Evolutionary conservation across 2,113 vertebrate species (phyloP).

Genomic region (Ariopsis seemanni): DNA sequence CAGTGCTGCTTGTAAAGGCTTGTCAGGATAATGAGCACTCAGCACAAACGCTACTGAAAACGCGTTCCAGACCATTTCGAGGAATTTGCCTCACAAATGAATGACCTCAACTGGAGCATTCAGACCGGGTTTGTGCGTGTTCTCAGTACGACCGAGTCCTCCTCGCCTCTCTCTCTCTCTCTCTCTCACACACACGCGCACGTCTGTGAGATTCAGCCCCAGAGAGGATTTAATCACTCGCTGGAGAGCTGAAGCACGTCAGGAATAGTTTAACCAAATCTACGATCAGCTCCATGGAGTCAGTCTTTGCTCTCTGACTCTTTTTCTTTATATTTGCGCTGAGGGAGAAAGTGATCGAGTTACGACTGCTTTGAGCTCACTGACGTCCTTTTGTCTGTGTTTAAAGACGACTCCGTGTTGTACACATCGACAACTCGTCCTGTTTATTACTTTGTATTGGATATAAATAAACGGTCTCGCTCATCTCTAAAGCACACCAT

Average conservation of each 20-base stretch:
- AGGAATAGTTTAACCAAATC: background rate
- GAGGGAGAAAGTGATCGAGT: background rate
- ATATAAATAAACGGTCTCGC: too few species aligned
- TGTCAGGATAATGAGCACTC: constrained; percentile 8
- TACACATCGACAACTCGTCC: too few species aligned
- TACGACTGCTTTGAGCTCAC: background rate
- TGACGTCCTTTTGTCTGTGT: background rate
- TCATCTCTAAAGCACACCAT: too few species aligned
- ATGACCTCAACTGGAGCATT: background rate
- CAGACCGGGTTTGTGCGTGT: background rate
- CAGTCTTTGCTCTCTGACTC: background rate
- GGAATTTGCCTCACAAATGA: background rate
- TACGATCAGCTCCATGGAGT: background rate
- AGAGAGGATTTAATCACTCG: background rate
- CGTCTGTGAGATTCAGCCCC: background rate
- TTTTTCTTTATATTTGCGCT: background rate
- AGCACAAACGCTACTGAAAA: background rate
- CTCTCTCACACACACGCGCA: background rate
- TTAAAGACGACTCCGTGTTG: background rate
- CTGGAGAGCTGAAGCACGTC: background rate
- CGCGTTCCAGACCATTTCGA: background rate
- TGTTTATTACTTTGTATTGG: too few species aligned
- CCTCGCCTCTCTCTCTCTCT: background rate
- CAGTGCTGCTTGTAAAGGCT: background rate
- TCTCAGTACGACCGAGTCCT: background rate